A percentile compares a stretch with the other conserved stretches of the same genome.
Evolutionary conservation across 2,888 invertebrate genomes (phyloP).

Genomic region (Drosophila quinaria): DNA sequence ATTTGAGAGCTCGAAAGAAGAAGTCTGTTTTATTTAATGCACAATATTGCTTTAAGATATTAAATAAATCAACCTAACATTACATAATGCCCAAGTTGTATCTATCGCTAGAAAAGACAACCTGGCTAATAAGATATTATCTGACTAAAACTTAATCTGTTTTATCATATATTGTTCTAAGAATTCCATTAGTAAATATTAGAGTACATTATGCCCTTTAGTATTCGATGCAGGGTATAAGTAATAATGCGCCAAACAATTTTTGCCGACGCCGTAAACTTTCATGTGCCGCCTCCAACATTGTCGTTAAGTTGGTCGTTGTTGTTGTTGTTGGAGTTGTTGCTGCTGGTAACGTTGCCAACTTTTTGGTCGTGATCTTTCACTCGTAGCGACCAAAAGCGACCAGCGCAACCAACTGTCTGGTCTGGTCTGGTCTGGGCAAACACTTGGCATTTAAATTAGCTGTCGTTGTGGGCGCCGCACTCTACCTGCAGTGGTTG

Average conservation of each 20-base stretch:
- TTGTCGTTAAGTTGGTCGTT: constrained; percentile 51
- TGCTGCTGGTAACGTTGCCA: constrained; percentile 55
- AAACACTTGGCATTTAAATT: constrained; percentile 75
- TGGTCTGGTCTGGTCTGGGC: constrained; percentile 54
- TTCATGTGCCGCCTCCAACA: constrained; percentile 76
- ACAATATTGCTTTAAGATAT: too few species aligned
- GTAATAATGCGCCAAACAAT: constrained; percentile 67
- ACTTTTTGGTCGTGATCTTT: constrained; percentile 81
- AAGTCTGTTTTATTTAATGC: too few species aligned
- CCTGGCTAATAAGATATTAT: neutral
- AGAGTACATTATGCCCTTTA: neutral
- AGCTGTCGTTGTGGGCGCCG: constrained; percentile 73
- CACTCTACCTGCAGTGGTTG: constrained; percentile 45
- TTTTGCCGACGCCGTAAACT: constrained; percentile 72
- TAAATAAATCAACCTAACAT: too few species aligned
- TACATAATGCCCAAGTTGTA: too few species aligned
- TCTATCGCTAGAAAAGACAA: too few species aligned
- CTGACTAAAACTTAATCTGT: too few species aligned
- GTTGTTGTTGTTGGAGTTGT: constrained; percentile 23
- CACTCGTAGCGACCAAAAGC: constrained; percentile 61
- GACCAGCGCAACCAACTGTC: constrained; percentile 51
- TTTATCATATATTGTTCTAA: neutral
- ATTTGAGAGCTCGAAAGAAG: too few species aligned
- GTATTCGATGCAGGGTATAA: constrained; percentile 36
- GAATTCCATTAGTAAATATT: neutral